Evolutionary conservation across 2,113 vertebrate species (phyloP), one percentile per base, ranked within the genome.

Genomic region (Ictalurus punctatus): DNA sequence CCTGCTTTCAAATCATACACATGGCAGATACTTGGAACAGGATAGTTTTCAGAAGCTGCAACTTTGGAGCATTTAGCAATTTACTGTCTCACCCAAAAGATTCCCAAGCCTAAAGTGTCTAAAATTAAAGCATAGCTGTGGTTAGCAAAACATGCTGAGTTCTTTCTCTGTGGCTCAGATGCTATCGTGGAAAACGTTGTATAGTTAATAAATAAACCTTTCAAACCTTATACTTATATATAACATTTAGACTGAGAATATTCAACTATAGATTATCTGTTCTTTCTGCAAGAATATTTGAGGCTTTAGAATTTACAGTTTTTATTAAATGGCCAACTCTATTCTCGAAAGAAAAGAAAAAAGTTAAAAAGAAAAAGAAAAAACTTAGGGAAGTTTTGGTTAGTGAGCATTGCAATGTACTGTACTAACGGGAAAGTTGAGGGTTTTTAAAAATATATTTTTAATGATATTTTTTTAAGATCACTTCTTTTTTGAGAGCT

Each of bases 81-180:
- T 83, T 40, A 63, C 23, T 40, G 58, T 44, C 37, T 44, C 81
- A 63, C 58, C 58, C 81, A 83, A 63, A 83, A 83, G 58, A 27
- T 40, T 63, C 30, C 80, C 58, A 83, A 27, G 21, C 5, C 34
- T 63, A 63, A 21, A 27, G 81, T 27, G 81, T 16, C 34, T 63
- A 44, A 83, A 83, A 83, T 63, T 83, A 63, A 34, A 44, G 58
- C 58, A 83, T 83, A 83, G 81, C 58, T 63, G 81, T 83, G 58
- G 81, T 83, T 27, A 63, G 58, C 58, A 63, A 83, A 83, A 63
- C 58, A 63, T 17, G 23, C 19, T 27, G 34, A 44, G 21, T 13
- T 83, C 59, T 61, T 16, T 44, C 34, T 40, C 12, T 25, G 81
- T 27, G 81, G 58, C 5, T 44, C 58, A 44, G 16, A 83, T 59